Base-by-base conservation (phyloP, 1,140 invertebrate species). In the Leptoteleia sp. region DNA sequence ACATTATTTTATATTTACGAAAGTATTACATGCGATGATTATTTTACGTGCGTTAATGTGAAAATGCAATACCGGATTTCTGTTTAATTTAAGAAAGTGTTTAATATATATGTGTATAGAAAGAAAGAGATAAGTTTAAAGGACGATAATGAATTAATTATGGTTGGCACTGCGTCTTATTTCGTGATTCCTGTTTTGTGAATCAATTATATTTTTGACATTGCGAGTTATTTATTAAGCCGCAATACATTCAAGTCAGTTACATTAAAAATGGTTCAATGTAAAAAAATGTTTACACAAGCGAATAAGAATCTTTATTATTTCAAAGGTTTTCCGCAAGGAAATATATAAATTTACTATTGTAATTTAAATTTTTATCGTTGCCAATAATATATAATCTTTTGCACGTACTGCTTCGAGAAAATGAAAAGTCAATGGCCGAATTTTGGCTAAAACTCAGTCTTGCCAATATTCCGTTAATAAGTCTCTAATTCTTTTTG, bases 401-500 rank as follows among this genome's bases (percentile, higher is more conserved):
- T 43, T 57, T 31, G 9, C 38, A 31, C 19, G 38, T 31, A 15
- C 19, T 52, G 45, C 48, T 76, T 76, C 31, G 62, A 76, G 29
- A 43, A 67, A 77, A 64, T n/a, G n/a, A 55, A 72, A 61, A 50
- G 65, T 42, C 25, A 45, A 27, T 48, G 45, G 59, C 37, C 65
- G 29, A 55, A 33, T 61, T 73, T 80, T 52, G 76, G 76, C 80
- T 77, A 78, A 62, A 84, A 81, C 70, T 82, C 77, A 84, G 87
- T 87, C 86, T 89, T 89, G 88, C 88, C 87, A 89, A 89, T 87
- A 83, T 86, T 89, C 85, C 85, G 86, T 89, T 89, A 86, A 87
- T 89, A 87, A 87, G 88, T 89, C 89, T 89, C 86, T 89, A 89
- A 89, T 89, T n/a, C n/a, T n/a, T 89, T 88, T 89, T 89, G 88